Base-by-base conservation (phyloP, 2,888 invertebrate genomes). In the Lamproptera curius region DNA sequence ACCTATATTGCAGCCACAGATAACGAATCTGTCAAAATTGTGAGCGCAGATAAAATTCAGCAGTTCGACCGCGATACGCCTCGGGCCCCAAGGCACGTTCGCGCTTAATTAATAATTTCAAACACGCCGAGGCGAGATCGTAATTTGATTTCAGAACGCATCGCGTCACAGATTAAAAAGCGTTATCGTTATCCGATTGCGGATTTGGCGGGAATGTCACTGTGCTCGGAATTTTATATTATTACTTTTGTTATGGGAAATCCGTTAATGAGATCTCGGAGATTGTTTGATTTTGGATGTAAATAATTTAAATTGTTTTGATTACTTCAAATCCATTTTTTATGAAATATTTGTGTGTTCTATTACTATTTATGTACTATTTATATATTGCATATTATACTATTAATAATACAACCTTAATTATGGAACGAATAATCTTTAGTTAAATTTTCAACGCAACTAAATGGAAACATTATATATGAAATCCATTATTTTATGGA, bases 71-170 rank as follows among this genome's bases (percentile, higher is more conserved):
- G 26, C 9, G 13, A 9, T 34, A 38, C 31, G 45, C 36, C 45
- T 40, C 15, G 36, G 15, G 33, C 15, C 16, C 41, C 42, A 48
- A 47, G 52, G 55, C 57, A 58, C 58, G 60, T 50, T 17, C 43
- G 41, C 40, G 50, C 62, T 61, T 57, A 62, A 63, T 63, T 63
- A 63, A 56, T 61, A 60, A 62, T 63, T 62, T 62, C 52, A 57
- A 60, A 51, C 52, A 53, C 55, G 46, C 50, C 53, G 46, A 49
- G 51, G 51, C 51, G 31, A 45, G 51, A 57, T 54, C 52, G 56
- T 59, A 61, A 63, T 62, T 59, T 58, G 50, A 60, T 63, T 61
- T 58, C 47, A 43, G 58, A 54, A 55, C 51, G 53, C 46, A 54
- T 56, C 56, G 50, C 52, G 57, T 56, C 53, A 50, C 53, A 50